Conservation (phyloP, 92 coral and sea anemone genomes). For the Heteractis magnifica region DNA sequence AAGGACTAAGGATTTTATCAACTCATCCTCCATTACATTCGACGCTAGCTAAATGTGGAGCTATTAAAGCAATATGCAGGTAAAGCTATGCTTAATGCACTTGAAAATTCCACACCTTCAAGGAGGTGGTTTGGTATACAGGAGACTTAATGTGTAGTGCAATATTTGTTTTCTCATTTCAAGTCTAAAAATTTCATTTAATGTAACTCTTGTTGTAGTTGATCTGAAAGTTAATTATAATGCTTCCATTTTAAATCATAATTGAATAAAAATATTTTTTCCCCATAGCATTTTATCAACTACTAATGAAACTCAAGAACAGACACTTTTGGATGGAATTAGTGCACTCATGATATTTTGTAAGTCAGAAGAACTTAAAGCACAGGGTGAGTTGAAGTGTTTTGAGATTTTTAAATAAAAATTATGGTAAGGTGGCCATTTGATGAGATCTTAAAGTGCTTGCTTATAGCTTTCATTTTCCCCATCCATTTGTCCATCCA, state of each 20-base stretch:
- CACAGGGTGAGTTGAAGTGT: slow-evolving; percentile 66
- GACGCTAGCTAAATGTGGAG: slow-evolving; percentile 93
- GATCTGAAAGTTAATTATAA: no score
- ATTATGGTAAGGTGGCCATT: no score
- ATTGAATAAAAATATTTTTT: neutral
- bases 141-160: no score
- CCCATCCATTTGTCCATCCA: neutral
- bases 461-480: neutral
- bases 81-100: slow-evolving; percentile 3
- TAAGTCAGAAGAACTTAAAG: slow-evolving; percentile 87
- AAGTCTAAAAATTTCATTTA: no score
- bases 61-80: slow-evolving; percentile 96
- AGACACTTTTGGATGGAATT: slow-evolving; percentile 78
- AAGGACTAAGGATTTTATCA: slow-evolving; percentile 84
- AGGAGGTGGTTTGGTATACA: no score
- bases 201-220: no score
- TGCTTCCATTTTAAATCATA: neutral
- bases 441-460: neutral
- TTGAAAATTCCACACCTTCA: no score
- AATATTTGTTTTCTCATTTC: no score
- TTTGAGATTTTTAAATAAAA: neutral
- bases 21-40: slow-evolving; percentile 87
- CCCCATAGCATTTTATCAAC: slow-evolving; percentile 79
- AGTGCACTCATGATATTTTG: slow-evolving; percentile 95
- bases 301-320: slow-evolving; percentile 77